Evolutionary conservation across 2,888 invertebrate genomes (phyloP).

Genomic region (Tetragonisca angustula): DNA sequence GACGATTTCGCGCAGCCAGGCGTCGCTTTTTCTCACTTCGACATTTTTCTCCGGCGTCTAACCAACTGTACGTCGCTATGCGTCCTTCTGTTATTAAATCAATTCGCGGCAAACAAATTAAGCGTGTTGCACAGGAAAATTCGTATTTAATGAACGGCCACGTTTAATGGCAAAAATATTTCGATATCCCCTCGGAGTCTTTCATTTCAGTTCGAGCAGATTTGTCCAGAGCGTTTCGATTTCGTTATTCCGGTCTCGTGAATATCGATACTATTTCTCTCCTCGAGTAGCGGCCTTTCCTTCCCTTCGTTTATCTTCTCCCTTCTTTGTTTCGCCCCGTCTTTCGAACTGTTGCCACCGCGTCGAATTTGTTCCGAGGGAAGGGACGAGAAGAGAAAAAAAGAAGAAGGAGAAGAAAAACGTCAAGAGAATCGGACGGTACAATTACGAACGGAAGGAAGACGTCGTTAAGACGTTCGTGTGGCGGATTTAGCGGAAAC

Average conservation of each 20-base stretch:
- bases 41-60: background rate
- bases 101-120: constrained; percentile 65
- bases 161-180: constrained; percentile 50
- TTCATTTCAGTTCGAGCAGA: background rate
- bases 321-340: background rate
- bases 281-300: background rate
- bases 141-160: constrained; percentile 53
- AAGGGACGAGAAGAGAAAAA: no score
- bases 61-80: no score
- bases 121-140: constrained; percentile 49
- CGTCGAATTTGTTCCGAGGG: constrained; percentile 3
- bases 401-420: no score
- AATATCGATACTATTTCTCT: constrained; percentile 23
- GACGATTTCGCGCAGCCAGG: no score
- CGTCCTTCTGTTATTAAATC: background rate
- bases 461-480: constrained; percentile 20
- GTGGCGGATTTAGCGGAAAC: background rate
- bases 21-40: background rate
- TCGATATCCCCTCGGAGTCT: constrained; percentile 27
- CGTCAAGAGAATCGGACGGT: constrained; percentile 13
- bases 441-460: constrained; percentile 26
- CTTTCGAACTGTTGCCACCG: background rate
- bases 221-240: constrained; percentile 6
- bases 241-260: constrained; percentile 39
- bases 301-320: background rate